Evolutionary conservation across 2,888 invertebrate genomes (phyloP).

Genomic region (Nephrocerus scutellatus): DNA sequence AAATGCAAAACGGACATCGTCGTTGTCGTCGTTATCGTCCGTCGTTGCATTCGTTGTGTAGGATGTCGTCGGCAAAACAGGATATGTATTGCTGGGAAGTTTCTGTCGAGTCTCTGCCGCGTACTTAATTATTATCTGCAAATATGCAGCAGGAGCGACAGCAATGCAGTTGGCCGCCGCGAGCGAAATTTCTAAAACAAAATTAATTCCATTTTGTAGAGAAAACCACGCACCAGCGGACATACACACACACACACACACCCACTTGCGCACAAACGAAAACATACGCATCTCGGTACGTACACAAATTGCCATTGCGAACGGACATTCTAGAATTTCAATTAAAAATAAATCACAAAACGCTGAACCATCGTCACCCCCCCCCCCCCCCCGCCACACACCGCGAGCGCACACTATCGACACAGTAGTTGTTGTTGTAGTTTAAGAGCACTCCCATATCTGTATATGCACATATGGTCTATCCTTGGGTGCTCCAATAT

Average conservation of each 20-base stretch:
- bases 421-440: slow-evolving; percentile 9
- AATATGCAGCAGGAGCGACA: slow-evolving; percentile 20
- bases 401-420: too few species aligned
- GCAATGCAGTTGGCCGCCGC: slow-evolving; percentile 26
- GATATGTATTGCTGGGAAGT: neutral
- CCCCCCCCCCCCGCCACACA: too few species aligned
- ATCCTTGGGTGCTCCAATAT: too few species aligned
- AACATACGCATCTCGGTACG: neutral
- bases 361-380: too few species aligned
- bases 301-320: slow-evolving; percentile 3
- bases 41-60: slow-evolving; percentile 23
- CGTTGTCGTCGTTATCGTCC: slow-evolving; percentile 32
- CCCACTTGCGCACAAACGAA: slow-evolving; percentile 21
- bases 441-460: too few species aligned
- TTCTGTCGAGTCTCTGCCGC: slow-evolving; percentile 10
- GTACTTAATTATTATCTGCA: slow-evolving; percentile 25
- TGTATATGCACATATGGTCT: too few species aligned
- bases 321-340: slow-evolving; percentile 42
- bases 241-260: slow-evolving; percentile 9
- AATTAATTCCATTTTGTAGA: slow-evolving; percentile 43
- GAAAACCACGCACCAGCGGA: slow-evolving; percentile 4
- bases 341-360: slow-evolving; percentile 44
- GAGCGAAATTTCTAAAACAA: slow-evolving; percentile 44
- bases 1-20: slow-evolving; percentile 6
- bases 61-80: slow-evolving; percentile 7